Base-by-base conservation (phyloP, 1,140 invertebrate species). In the Drosophila miranda region DNA sequence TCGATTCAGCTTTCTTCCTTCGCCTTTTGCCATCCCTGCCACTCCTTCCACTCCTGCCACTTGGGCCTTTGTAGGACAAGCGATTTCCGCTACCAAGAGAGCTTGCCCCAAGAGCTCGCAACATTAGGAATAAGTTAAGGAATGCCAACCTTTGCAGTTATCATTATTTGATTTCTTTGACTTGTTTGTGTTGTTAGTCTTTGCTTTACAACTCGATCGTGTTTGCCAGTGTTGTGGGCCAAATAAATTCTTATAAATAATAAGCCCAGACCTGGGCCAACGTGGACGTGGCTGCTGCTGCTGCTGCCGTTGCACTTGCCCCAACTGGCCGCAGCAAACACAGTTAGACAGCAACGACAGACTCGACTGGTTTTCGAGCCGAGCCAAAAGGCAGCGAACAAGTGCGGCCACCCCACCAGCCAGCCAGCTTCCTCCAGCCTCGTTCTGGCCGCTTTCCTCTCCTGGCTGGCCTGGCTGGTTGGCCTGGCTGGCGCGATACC, bases 211-310 rank as follows among this genome's bases (percentile, higher is more conserved):
- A 80, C 66, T 83, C 67, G 76, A 84, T 83, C 80, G 80, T 82
- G 79, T 78, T 77, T 60, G 69, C 54, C 72, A 30, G 30, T 79
- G 54, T 80, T 84, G 80, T 80, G 73, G 80, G 80, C 80, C 82
- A 84, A 84, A 84, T 84, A 84, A 86, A 84, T 86, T 86, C 66
- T 74, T 72, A 61, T 71, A 70, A 60, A 70, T 84, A 84, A 86
- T 86, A 84, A 84, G 83, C 79, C 51, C 67, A 72, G 70, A 66
- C 56, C 56, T 83, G 70, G 77, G 69, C 58, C 79, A 84, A 73
- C 81, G 4, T 26, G 72, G 77, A 80, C 58, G 71, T 51, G 55
- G 70, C 50, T 58, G 67, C 49, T 21, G 67, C 43, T 34, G 72
- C 21, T 54, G 57, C 44, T 38, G 75, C 49, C 51, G 64, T 51